Evolutionary conservation across 2,888 invertebrate species (phyloP).

Genomic region (Hartigia nigra): DNA sequence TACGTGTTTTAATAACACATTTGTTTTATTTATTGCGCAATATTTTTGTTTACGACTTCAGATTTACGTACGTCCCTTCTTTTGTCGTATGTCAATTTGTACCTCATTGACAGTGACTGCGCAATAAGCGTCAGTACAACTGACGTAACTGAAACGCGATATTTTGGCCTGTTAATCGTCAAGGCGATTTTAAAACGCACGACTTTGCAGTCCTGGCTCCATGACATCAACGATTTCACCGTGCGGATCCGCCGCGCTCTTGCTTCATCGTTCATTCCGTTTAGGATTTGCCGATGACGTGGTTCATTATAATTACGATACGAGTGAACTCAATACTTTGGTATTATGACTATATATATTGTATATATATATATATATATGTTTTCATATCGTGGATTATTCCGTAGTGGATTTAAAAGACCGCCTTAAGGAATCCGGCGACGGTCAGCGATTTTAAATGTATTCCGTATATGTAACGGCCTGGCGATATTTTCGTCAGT

Average conservation of each 20-base stretch:
- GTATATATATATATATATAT: not conserved
- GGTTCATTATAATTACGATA: slow-evolving; percentile 38
- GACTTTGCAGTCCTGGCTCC: not conserved
- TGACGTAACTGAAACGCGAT: not conserved
- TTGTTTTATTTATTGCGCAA: not conserved
- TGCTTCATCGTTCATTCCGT: slow-evolving; percentile 25
- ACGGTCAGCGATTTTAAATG: not conserved
- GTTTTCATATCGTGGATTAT: not conserved
- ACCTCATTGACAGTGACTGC: not conserved
- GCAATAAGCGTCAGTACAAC: not conserved
- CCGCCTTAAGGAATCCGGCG: not conserved
- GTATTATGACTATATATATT: not conserved
- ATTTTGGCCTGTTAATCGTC: not conserved
- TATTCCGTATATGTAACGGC: not conserved
- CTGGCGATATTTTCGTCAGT: not conserved
- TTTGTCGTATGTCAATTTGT: not conserved
- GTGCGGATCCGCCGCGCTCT: not conserved
- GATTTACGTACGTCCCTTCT: too few relatives aligned
- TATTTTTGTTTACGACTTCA: not conserved
- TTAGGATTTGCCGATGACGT: slow-evolving; percentile 40
- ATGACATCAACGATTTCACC: not conserved
- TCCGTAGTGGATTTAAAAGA: not conserved
- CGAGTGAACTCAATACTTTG: not conserved
- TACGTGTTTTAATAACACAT: too few relatives aligned
- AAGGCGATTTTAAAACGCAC: not conserved